These are phyloP conservation scores for Trialeurodes vaporariorum DNA, from an alignment of 1,140 invertebrate genomes.

Conservation along the genomic window DNA sequence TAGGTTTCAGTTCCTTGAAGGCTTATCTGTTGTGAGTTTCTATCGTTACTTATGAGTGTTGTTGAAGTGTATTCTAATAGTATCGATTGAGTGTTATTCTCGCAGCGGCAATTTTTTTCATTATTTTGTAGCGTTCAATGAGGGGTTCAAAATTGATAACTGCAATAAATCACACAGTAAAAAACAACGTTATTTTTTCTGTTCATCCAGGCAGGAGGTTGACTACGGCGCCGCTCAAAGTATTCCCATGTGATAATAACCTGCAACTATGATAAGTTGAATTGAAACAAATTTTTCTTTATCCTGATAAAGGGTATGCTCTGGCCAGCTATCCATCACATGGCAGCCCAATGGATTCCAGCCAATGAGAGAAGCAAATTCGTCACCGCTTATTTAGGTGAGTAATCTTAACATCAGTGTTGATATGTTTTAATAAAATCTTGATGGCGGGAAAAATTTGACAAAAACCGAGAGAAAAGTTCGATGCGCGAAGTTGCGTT, in stretches of 20 bases:
- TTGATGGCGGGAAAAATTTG: no score
- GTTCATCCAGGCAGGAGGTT: background rate
- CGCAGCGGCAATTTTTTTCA: no score
- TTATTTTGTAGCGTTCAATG: no score
- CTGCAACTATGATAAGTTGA: background rate
- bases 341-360: conserved; percentile 74
- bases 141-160: no score
- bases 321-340: conserved; percentile 70
- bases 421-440: conserved; percentile 7
- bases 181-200: background rate
- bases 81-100: no score
- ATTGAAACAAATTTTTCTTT: background rate
- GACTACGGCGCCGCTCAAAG: background rate
- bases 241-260: background rate
- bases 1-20: no score
- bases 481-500: no score
- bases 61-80: no score
- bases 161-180: no score
- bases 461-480: no score
- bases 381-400: conserved; percentile 55
- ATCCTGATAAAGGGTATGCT: conserved; percentile 50
- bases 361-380: conserved; percentile 64
- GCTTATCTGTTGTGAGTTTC: no score
- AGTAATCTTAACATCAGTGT: conserved; percentile 29
- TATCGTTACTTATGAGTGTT: no score